Evolutionary conservation across 2,113 vertebrate species (phyloP).

Genomic region (Eonycteris spelaea): DNA sequence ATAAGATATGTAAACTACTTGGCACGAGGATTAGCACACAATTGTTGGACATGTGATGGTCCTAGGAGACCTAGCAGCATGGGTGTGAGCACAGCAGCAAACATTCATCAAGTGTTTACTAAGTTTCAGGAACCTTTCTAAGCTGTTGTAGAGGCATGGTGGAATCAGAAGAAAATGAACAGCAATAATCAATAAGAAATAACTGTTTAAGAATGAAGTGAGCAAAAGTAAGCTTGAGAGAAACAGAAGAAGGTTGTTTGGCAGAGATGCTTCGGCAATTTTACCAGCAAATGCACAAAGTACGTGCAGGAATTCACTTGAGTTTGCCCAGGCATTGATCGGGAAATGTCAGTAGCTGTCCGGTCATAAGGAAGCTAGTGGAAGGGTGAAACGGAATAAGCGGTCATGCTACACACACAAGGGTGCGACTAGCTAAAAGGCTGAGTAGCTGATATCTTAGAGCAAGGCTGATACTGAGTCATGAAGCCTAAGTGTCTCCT

Average conservation of each 20-base stretch:
- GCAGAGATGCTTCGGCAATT: not conserved
- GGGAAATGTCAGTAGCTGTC: not conserved
- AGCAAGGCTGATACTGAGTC: not conserved
- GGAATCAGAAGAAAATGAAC: not conserved
- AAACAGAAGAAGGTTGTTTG: not conserved
- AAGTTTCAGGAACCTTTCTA: not conserved
- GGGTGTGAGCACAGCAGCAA: not conserved
- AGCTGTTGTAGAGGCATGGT: not conserved
- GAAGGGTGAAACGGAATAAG: not conserved
- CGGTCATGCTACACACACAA: not conserved
- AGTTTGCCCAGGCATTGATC: not conserved
- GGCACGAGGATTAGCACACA: not conserved
- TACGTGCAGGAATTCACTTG: not conserved
- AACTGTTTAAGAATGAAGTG: not conserved
- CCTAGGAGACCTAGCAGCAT: not conserved
- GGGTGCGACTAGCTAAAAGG: not conserved
- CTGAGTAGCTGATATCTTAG: not conserved
- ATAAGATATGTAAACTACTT: not conserved
- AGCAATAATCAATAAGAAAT: not conserved
- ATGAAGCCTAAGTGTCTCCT: not conserved
- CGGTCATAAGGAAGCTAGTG: not conserved
- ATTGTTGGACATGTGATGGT: not conserved
- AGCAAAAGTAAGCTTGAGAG: not conserved
- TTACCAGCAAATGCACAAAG: not conserved
- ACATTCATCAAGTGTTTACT: not conserved